These are phyloP conservation scores for Theristicus caerulescens DNA, from an alignment of 2,113 vertebrate species.

Conservation along the genomic window DNA sequence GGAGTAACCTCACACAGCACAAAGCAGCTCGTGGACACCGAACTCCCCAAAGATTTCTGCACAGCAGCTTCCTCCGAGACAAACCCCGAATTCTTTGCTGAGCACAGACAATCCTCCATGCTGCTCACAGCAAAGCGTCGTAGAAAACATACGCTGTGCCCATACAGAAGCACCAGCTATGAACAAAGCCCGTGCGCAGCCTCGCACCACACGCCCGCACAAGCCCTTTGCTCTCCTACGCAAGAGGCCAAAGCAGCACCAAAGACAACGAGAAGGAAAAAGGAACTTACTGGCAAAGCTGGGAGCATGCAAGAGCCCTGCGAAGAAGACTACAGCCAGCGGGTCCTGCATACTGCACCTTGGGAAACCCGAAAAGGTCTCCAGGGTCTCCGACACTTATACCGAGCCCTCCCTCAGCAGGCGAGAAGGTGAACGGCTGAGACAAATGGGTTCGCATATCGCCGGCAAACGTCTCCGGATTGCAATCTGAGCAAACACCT, in stretches of 20 bases:
- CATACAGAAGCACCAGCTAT: rapidly evolving
- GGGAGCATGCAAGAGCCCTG: constrained; percentile 39
- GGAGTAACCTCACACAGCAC: background rate
- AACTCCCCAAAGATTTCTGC: background rate
- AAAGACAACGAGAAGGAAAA: background rate
- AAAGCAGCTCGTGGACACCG: background rate
- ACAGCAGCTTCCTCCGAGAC: background rate
- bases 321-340: background rate
- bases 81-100: background rate
- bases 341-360: constrained; percentile 3
- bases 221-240: background rate
- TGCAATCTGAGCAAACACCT: background rate
- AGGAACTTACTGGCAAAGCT: background rate
- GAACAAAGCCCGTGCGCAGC: rapidly evolving
- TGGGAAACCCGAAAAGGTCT: constrained; percentile 4
- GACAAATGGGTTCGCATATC: background rate
- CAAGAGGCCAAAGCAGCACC: background rate
- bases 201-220: rapidly evolving
- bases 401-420: background rate
- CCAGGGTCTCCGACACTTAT: constrained; percentile 63
- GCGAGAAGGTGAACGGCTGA: background rate
- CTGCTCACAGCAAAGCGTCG: background rate
- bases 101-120: rapidly evolving
- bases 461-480: background rate
- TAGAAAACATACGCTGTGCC: background rate